These are phyloP conservation scores for Chydorus sphaericus DNA, from an alignment of 2,888 invertebrate species.

Conservation along the genomic window DNA sequence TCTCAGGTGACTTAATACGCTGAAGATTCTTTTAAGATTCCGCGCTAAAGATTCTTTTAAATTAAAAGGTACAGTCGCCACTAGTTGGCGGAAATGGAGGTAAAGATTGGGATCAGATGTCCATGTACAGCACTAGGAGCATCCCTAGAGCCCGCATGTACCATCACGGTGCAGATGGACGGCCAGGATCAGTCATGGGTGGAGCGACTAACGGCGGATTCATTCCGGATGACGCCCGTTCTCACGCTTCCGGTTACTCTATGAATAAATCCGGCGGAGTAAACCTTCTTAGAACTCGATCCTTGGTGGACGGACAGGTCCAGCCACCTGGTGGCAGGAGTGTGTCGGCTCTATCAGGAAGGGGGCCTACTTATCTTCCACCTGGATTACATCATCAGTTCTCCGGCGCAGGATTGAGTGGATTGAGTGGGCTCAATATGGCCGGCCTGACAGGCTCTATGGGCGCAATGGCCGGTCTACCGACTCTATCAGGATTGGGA, in stretches of 20 bases:
- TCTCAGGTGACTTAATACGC: too few species aligned
- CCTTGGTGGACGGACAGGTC: constrained; percentile 75
- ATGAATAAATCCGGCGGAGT: constrained; percentile 9
- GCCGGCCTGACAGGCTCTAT: not conserved
- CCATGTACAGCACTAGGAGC: constrained; percentile 78
- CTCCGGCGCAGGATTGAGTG: not conserved
- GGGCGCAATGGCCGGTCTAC: not conserved
- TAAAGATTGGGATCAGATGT: constrained; percentile 70
- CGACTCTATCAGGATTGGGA: not conserved
- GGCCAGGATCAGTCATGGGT: constrained; percentile 21
- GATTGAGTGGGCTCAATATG: not conserved
- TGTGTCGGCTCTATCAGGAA: constrained; percentile 56
- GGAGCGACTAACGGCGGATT: constrained; percentile 31
- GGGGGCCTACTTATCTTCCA: constrained; percentile 8
- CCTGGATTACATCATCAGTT: not conserved
- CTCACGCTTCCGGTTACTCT: constrained; percentile 12
- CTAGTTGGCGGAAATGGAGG: constrained; percentile 1
- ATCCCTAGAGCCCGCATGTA: constrained; percentile 78
- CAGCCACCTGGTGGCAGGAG: too few species aligned
- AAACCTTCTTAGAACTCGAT: constrained; percentile 30
- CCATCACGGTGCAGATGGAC: constrained; percentile 41
- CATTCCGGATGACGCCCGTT: constrained; percentile 42
- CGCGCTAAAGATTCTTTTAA: too few species aligned
- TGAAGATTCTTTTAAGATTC: too few species aligned
- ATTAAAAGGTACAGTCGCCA: too few species aligned